These are phyloP conservation scores for Horisme vitalbata DNA, from an alignment of 2,888 invertebrate species.

Conservation along the genomic window DNA sequence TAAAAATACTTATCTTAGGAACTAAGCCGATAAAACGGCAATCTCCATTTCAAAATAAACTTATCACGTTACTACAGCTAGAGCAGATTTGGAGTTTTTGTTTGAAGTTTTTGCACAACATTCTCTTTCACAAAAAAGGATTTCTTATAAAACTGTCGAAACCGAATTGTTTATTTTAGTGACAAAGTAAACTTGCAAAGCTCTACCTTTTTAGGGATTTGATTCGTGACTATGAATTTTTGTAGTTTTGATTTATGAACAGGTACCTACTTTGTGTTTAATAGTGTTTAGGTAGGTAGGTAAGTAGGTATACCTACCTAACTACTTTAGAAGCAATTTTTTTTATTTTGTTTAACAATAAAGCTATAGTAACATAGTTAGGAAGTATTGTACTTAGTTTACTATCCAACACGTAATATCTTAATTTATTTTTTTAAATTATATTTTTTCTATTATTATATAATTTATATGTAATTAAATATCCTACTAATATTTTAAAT, in stretches of 20 bases:
- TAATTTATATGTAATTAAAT: too few species aligned
- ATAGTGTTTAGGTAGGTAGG: too few species aligned
- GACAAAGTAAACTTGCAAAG: slow-evolving; percentile 59
- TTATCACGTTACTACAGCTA: slow-evolving; percentile 66
- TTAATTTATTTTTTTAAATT: too few species aligned
- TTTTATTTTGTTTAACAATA: too few species aligned
- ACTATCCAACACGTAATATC: too few species aligned
- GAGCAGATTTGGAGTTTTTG: slow-evolving; percentile 68
- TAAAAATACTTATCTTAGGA: not conserved
- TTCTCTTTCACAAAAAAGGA: slow-evolving; percentile 61
- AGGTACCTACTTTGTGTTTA: not conserved
- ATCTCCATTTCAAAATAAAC: slow-evolving; percentile 76
- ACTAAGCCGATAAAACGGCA: slow-evolving; percentile 53
- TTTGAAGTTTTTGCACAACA: slow-evolving; percentile 67
- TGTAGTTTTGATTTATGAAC: slow-evolving; percentile 17
- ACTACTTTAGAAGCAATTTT: too few species aligned
- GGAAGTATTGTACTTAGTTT: too few species aligned
- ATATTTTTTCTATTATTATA: too few species aligned
- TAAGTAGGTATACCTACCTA: too few species aligned
- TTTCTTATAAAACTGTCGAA: slow-evolving; percentile 45
- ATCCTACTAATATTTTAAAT: too few species aligned
- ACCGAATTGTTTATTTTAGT: slow-evolving; percentile 70
- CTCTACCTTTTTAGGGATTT: slow-evolving; percentile 45
- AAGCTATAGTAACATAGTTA: too few species aligned
- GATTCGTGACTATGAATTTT: slow-evolving; percentile 47